phyloP scores from a whole-genome alignment of 2,113 vertebrate species.

The Tichodroma muraria region DNA sequence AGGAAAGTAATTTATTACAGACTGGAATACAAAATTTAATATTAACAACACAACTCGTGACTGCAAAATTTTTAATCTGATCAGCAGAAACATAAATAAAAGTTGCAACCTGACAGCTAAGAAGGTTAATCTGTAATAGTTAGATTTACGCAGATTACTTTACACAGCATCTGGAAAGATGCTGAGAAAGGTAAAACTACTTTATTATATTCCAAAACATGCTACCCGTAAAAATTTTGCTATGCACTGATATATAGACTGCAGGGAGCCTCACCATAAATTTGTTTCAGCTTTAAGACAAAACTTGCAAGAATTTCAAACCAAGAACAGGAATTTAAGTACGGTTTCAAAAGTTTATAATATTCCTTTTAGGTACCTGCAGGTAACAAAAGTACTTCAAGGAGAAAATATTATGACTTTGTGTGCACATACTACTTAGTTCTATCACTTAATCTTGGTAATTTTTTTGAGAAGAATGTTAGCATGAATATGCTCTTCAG shows the following conservation, averaged over 20 bases:
- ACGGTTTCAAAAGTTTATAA: neutral
- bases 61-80: slow-evolving; percentile 70
- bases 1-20: slow-evolving; percentile 68
- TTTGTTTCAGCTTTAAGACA: neutral
- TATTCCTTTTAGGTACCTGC: neutral
- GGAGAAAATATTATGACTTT: neutral
- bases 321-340: neutral
- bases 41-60: slow-evolving; percentile 65
- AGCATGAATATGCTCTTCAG: neutral
- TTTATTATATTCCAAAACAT: neutral
- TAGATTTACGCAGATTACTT: slow-evolving; percentile 57
- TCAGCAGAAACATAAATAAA: slow-evolving; percentile 67
- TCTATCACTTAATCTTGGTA: neutral
- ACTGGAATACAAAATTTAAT: slow-evolving; percentile 71
- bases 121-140: slow-evolving; percentile 61
- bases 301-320: neutral
- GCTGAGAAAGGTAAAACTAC: slow-evolving; percentile 24
- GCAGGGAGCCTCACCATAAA: neutral
- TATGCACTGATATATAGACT: neutral
- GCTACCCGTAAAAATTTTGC: neutral
- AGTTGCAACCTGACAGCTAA: slow-evolving; percentile 60
- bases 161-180: slow-evolving; percentile 58
- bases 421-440: neutral
- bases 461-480: neutral
- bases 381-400: neutral